These are phyloP conservation scores for Lymantria monacha DNA, from an alignment of 2,888 invertebrate genomes.

Conservation along the genomic window DNA sequence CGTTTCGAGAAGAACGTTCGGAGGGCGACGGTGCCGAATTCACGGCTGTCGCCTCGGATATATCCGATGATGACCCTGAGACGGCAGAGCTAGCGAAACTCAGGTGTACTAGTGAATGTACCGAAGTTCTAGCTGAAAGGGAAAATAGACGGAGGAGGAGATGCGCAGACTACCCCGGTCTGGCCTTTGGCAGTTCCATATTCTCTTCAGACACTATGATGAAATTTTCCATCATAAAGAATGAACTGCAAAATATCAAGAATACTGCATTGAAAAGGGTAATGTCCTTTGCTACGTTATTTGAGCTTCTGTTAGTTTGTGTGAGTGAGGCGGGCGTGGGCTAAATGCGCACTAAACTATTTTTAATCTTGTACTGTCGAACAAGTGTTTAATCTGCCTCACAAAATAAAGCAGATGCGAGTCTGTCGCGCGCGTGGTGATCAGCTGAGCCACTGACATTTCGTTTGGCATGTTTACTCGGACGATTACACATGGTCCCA, in stretches of 20 bases:
- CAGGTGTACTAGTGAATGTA: constrained; percentile 93
- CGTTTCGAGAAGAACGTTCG: constrained; percentile 67
- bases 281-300: constrained; percentile 77
- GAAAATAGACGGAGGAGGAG: constrained; percentile 89
- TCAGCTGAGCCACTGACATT: constrained; percentile 78
- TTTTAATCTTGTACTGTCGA: constrained; percentile 66
- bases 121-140: constrained; percentile 93
- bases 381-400: constrained; percentile 56
- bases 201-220: constrained; percentile 98
- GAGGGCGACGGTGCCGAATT: constrained; percentile 75
- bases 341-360: constrained; percentile 78
- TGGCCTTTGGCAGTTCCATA: constrained; percentile 95
- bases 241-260: constrained; percentile 98
- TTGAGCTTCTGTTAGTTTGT: constrained; percentile 60
- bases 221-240: constrained; percentile 98
- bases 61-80: constrained; percentile 87
- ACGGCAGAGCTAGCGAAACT: constrained; percentile 91
- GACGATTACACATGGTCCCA: constrained; percentile 45
- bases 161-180: constrained; percentile 95
- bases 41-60: constrained; percentile 53
- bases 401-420: constrained; percentile 41
- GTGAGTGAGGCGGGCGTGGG: constrained; percentile 61
- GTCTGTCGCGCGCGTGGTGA: constrained; percentile 58
- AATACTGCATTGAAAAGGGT: constrained; percentile 98
- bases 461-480: constrained; percentile 75